Evolutionary conservation across 1,140 invertebrate genomes (phyloP), one percentile per base, ranked within the genome.

Genomic region (Drosophila nannoptera): DNA sequence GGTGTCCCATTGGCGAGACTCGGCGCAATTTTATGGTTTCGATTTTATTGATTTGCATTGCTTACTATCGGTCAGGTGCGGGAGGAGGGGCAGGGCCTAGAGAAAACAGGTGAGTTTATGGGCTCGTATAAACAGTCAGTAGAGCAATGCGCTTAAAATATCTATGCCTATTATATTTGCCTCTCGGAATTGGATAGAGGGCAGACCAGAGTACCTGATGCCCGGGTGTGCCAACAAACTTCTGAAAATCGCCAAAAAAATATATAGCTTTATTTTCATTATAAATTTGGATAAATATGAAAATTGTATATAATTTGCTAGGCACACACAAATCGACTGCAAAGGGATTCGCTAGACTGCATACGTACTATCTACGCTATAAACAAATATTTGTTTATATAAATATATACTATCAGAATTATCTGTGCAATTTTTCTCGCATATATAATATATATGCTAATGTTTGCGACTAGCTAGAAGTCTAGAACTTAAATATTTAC

Each of bases 41-140:
- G 4, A 48, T 77, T 80, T 77, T 86, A 84, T 84, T 60, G 81
- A 84, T 86, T 84, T 86, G 55, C 76, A 40, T 65, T 66, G 73
- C 61, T 40, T 22, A 54, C 35, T 64, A 33, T 42, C 52, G 11
- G 9, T 42, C 12, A 4, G 38, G 35, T 40, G n/a, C 38, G 68
- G 12, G 9, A 22, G 40, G 16, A 16, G 32, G 14, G 50, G 36
- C 56, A 46, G 40, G 4, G n/a, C 38, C n/a, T 5, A 6, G n/a
- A 12, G 11, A n/a, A 29, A 67, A 42, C 66, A 67, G 70, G 46
- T 53, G 33, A 60, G 40, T 60, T 33, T 54, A 35, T 54, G 48
- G 40, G 16, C 52, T 40, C 32, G 66, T 58, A 54, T 45, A 64
- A 73, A 62, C 60, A 48, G 67, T 56, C 49, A 69, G 76, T 86